Evolutionary conservation across 2,888 invertebrate species (phyloP).

Genomic region (Kuschelorhynchus macadamiae): DNA sequence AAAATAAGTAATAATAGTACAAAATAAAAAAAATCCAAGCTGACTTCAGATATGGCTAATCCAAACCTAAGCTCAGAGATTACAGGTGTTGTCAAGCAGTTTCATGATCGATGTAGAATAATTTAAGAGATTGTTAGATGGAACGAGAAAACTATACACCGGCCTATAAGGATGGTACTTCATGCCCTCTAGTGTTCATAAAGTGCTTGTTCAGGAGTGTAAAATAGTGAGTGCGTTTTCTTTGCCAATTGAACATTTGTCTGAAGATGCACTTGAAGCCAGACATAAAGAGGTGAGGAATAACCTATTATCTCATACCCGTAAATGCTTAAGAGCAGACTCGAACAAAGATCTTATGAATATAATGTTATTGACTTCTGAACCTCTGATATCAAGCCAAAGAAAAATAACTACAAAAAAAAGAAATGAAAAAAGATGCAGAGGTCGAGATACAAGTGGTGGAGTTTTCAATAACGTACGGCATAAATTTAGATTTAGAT

Average conservation of each 20-base stretch:
- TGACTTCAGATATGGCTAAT: constrained; percentile 2
- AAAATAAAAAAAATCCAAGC: constrained; percentile 44
- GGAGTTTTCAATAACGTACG: no score
- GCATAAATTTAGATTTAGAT: no score
- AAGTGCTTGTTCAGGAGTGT: constrained; percentile 6
- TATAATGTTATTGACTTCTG: constrained; percentile 8
- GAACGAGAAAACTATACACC: background rate
- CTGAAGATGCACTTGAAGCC: constrained; percentile 13
- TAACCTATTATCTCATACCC: constrained; percentile 2
- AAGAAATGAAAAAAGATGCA: no score
- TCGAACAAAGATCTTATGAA: constrained; percentile 1
- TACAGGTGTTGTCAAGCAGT: no score
- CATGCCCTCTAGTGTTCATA: constrained; percentile 9
- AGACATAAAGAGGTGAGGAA: constrained; percentile 5
- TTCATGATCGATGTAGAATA: no score
- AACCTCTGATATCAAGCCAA: background rate
- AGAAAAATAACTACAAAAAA: no score
- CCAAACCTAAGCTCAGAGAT: no score
- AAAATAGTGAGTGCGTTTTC: constrained; percentile 10
- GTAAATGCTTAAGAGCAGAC: constrained; percentile 4
- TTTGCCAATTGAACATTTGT: constrained; percentile 7
- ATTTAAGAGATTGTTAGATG: background rate
- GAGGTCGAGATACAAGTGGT: no score
- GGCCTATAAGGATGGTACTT: constrained; percentile 3
- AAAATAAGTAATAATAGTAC: constrained; percentile 51